Evolutionary conservation across 2,797 vertebrate species (phyloP), one percentile per base, ranked within the genome.

Genomic region (Syngnathus rostellatus): DNA sequence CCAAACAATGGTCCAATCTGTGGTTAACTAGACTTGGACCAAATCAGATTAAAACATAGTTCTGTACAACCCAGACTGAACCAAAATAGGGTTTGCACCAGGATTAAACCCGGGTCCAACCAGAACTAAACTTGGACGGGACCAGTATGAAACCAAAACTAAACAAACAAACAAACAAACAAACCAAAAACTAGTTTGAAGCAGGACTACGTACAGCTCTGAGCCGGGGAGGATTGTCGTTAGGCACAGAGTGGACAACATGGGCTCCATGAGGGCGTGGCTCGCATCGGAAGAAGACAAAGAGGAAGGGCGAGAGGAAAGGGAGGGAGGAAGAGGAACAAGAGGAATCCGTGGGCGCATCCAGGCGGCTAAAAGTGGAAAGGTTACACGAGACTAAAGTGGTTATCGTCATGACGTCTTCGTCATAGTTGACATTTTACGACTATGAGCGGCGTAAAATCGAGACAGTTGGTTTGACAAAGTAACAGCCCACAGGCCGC

Each of bases 191-290:
- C 16, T 16, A 48, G 69, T 70, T 57, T 68, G 2, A 61, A 77
- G 25, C 72, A 72, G 71, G 48, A 62, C 92, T 90, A 91, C 31
- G 31, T 31, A 31, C 76, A 90, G 87, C 91, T 90, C 88, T 90
- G 90, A 93, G 89, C 92, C 93, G 90, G 90, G 93, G 91, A 89
- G 90, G 85, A 89, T 90, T 89, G 90, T 90, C 90, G 89, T 91
- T 92, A 96, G 95, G 96, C 95, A 98, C 95, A 92, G 92, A 94
- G 92, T 94, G 93, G 94, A 93, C 93, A 90, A 89, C 93, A 94
- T 91, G 93, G 94, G 93, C 93, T 96, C 92, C 95, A 95, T 95
- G 95, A 11, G 43, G 92, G 92, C 93, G 91, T 93, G 50, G 50
- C 50, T 51, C 50, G 50, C 50, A 21, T 51, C 93, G 61, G 80